phyloP scores from a whole-genome alignment of 2,888 invertebrate genomes.

The Thera britannica region DNA sequence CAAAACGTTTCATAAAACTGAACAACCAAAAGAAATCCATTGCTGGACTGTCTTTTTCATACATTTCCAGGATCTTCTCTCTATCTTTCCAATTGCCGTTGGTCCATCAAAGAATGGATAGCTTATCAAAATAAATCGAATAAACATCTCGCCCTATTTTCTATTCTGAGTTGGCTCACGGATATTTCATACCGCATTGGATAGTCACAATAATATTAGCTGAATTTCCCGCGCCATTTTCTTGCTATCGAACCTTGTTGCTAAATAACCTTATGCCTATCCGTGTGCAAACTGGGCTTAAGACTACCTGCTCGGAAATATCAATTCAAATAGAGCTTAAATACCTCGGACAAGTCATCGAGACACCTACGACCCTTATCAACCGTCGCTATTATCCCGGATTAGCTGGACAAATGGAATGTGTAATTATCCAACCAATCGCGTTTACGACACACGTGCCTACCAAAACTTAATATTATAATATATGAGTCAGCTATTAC shows the following conservation, averaged over 20 bases:
- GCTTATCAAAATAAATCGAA: background rate
- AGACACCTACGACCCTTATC: constrained; percentile 72
- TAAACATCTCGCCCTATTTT: background rate
- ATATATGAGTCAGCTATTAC: constrained; percentile 22
- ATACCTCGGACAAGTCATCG: constrained; percentile 24
- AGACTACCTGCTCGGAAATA: constrained; percentile 23
- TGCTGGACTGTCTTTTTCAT: too few relatives aligned
- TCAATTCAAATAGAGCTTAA: constrained; percentile 23
- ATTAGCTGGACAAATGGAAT: constrained; percentile 81
- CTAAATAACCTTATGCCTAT: background rate
- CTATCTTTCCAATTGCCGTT: too few relatives aligned
- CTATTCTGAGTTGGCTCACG: background rate
- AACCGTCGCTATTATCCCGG: constrained; percentile 72
- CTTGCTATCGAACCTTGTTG: background rate
- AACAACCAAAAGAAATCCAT: too few relatives aligned
- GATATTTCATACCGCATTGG: background rate
- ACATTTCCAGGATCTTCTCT: too few relatives aligned
- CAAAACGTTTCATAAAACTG: too few relatives aligned
- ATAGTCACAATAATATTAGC: background rate
- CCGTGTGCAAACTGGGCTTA: background rate
- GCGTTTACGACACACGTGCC: constrained; percentile 51
- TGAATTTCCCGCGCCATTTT: background rate
- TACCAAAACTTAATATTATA: constrained; percentile 40
- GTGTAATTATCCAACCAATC: constrained; percentile 80
- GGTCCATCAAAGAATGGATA: too few relatives aligned